Evolutionary conservation across 2,113 vertebrate genomes (phyloP), one percentile per base, ranked within the genome.

Genomic region (Eptatretus burgeri): DNA sequence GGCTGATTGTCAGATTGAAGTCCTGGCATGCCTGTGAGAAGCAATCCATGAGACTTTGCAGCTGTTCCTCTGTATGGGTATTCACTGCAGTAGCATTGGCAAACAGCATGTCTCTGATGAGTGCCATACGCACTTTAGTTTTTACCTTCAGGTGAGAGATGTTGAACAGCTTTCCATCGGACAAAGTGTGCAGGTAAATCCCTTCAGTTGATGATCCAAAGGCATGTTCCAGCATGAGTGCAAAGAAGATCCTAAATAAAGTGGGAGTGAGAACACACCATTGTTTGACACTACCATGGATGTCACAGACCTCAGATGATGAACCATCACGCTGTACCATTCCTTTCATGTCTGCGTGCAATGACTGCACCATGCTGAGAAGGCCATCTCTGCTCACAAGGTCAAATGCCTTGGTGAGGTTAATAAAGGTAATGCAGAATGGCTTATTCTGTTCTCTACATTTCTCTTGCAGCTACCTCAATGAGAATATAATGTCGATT

Each of bases 341-440:
- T 51, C 18, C 66, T 18, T 65, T 63, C 66, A 65, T 66, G 14
- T 66, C n/a, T 13, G 27, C 10, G 18, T 66, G 63, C 13, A 66
- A 66, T 10, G 51, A 56, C 52, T 56, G 52, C 14, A 56, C 14
- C 14, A 56, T 56, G 52, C 52, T 56, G 8, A 56, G 9, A 2
- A 56, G 9, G 52, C 5, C 52, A 56, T 17, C 5, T 17, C 52
- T 56, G 52, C 52, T 56, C 1, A 66, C 62, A 13, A 66, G 64
- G 49, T 66, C 51, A 27, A 63, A 66, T 13, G 50, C 16, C 51
- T 67, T 67, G 4, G 18, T 62, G 13, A 67, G 51, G n/a, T 67
- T 49, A n/a, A 62, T 67, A 62, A 66, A 66, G 49, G 52, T 53
- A 13, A 51, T 13, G 18, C 41, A 62, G 13, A 65, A 27, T 17